These are phyloP conservation scores for Gallinago nigripennis DNA, from an alignment of 2,797 vertebrate genomes.

Conservation along the genomic window DNA sequence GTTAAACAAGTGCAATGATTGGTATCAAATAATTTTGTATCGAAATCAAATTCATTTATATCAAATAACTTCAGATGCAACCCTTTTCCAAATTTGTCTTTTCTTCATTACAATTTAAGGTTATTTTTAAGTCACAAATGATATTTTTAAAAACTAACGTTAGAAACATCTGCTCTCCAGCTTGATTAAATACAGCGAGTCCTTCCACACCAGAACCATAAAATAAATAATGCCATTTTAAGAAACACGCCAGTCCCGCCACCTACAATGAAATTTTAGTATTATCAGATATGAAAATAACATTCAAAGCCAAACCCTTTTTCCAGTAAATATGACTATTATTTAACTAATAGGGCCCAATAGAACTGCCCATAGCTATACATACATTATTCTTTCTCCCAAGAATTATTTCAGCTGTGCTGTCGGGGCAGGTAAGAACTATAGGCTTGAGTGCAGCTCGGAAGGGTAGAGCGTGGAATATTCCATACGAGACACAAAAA, in stretches of 20 bases:
- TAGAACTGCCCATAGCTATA: neutral
- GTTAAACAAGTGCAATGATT: neutral
- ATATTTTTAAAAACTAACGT: conserved; percentile 46
- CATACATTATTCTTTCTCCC: neutral
- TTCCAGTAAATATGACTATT: neutral
- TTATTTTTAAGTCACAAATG: conserved; percentile 21
- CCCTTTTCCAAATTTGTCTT: neutral
- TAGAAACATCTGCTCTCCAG: conserved; percentile 7
- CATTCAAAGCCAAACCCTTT: neutral
- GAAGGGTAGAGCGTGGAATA: neutral
- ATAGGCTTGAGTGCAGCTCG: neutral
- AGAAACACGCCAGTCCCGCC: neutral
- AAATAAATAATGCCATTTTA: conserved; percentile 22
- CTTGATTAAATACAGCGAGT: conserved; percentile 6
- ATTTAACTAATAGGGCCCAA: neutral
- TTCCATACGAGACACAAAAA: neutral
- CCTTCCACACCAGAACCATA: neutral
- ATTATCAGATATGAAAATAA: neutral
- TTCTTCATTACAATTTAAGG: neutral
- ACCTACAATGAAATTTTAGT: neutral
- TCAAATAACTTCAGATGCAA: neutral
- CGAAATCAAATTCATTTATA: neutral
- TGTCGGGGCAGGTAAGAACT: neutral
- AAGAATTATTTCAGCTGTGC: neutral
- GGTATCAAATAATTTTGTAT: neutral